Evolutionary conservation across 2,797 vertebrate species (phyloP).

Genomic region (Phataginus tricuspis): DNA sequence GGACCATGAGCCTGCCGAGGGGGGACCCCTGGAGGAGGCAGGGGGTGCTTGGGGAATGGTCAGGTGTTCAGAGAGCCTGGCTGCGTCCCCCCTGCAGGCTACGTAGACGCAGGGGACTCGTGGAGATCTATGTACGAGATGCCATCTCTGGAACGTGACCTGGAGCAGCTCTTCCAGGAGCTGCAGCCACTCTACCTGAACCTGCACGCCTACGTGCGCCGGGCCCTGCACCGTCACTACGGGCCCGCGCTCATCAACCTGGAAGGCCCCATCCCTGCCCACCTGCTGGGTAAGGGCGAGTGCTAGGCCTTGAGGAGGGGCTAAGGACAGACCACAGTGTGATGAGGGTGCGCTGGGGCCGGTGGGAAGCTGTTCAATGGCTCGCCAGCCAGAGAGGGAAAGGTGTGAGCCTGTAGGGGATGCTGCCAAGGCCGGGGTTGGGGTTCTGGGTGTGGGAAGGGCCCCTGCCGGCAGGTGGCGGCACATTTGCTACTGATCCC

Average conservation of each 20-base stretch:
- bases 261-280: slow-evolving; percentile 96
- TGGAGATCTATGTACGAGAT: slow-evolving; percentile 97
- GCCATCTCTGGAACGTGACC: slow-evolving; percentile 92
- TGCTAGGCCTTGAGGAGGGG: not conserved
- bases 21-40: not conserved
- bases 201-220: slow-evolving; percentile 95
- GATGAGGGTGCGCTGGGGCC: not conserved
- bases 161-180: slow-evolving; percentile 93
- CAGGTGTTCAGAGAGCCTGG: not conserved
- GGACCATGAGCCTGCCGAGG: not conserved
- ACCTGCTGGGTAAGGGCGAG: slow-evolving; percentile 92
- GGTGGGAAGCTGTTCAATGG: not conserved
- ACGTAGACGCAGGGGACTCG: slow-evolving; percentile 92
- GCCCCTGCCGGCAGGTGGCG: not conserved
- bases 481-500: not conserved
- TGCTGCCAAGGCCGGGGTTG: not conserved
- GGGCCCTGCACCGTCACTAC: slow-evolving; percentile 92
- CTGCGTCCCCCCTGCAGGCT: slow-evolving; percentile 84
- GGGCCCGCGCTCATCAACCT: slow-evolving; percentile 90
- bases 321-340: rapidly evolving
- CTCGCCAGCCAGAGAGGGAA: no score
- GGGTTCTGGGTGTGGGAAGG: no score
- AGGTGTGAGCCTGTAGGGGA: not conserved
- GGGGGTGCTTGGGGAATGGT: not conserved
- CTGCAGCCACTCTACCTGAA: slow-evolving; percentile 95